phyloP scores from a whole-genome alignment of 2,888 invertebrate genomes.

The Meteorus cinctellus region DNA sequence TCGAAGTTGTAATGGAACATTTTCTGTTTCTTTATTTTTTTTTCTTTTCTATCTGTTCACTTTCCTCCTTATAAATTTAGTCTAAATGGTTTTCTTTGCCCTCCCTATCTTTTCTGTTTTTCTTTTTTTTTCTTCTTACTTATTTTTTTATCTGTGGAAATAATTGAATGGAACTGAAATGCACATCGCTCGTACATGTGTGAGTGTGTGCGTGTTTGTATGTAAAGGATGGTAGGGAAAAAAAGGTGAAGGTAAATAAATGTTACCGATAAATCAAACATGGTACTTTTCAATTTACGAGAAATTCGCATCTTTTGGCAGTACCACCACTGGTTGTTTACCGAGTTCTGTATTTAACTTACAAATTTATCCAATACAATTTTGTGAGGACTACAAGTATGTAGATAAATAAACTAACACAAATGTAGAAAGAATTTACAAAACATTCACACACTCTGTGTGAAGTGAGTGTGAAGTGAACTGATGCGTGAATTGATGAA shows the following conservation, averaged over 20 bases:
- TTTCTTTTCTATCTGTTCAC: not conserved
- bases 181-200: not conserved
- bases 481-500: no score
- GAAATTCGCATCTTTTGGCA: not conserved
- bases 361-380: not conserved
- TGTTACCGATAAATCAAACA: not conserved
- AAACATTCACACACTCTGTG: no score
- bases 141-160: not conserved
- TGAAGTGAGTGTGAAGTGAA: no score
- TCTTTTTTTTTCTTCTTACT: not conserved
- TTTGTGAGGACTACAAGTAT: not conserved
- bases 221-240: not conserved
- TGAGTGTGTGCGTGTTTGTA: no score
- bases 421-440: no score
- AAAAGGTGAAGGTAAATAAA: not conserved
- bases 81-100: not conserved
- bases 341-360: not conserved
- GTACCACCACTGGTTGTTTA: not conserved
- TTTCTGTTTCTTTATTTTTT: not conserved
- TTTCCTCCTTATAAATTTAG: not conserved
- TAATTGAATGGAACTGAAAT: not conserved
- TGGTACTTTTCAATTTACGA: conserved; percentile 1
- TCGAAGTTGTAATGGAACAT: not conserved
- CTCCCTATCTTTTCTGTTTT: not conserved
- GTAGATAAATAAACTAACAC: no score